Percentiles rank a stretch among this genome's conserved stretches.
phyloP scores from a whole-genome alignment of 30 jellyfish, hydroid and myxozoan species.

The Aurelia sp. region DNA sequence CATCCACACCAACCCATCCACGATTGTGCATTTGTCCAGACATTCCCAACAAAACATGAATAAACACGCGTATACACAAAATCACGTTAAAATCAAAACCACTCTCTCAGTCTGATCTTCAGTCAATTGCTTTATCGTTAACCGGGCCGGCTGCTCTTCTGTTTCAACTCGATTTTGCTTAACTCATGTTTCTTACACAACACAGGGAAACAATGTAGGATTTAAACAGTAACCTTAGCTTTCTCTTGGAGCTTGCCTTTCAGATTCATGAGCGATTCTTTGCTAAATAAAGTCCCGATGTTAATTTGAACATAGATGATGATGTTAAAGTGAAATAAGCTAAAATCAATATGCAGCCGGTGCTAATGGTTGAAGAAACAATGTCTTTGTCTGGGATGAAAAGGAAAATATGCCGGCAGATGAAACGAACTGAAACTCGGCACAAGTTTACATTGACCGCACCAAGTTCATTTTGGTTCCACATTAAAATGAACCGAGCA shows the following conservation, averaged over 20 bases:
- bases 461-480: neutral
- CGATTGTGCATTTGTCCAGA: neutral
- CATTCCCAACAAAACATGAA: neutral
- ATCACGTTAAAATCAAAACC: no score
- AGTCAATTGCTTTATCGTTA: no score
- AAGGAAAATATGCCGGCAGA: neutral
- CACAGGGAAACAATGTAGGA: conserved; percentile 59
- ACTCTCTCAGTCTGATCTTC: no score
- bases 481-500: no score
- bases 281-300: neutral
- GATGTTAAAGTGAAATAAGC: neutral
- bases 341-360: neutral
- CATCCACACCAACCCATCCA: neutral
- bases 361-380: neutral
- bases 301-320: neutral
- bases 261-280: neutral
- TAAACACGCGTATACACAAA: neutral
- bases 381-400: neutral
- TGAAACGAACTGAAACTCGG: no score
- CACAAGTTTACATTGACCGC: neutral
- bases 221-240: conserved; percentile 22
- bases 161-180: no score
- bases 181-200: conserved; percentile 23
- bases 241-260: conserved; percentile 20
- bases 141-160: no score